Evolutionary conservation across 2,888 invertebrate species (phyloP).

Genomic region (Loripinus fragilis): DNA sequence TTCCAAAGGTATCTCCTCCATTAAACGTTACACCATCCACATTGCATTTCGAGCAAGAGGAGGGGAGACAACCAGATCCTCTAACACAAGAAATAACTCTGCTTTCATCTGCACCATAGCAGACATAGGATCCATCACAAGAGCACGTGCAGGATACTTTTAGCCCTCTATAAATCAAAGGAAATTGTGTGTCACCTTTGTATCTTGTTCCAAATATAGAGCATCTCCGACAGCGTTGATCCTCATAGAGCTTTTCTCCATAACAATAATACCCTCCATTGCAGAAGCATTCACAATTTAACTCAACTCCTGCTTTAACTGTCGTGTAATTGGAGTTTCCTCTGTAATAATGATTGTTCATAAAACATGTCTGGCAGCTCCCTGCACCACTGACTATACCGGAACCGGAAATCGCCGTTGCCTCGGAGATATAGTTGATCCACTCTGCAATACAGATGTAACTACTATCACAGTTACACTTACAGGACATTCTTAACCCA

Average conservation of each 20-base stretch:
- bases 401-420: slow-evolving; percentile 47
- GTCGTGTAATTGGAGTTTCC: slow-evolving; percentile 64
- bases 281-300: slow-evolving; percentile 64
- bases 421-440: slow-evolving; percentile 42
- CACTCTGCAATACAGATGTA: slow-evolving; percentile 47
- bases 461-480: slow-evolving; percentile 63
- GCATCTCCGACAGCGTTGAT: slow-evolving; percentile 42
- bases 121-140: slow-evolving; percentile 46
- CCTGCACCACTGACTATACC: slow-evolving; percentile 49
- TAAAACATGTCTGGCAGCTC: slow-evolving; percentile 56
- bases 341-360: slow-evolving; percentile 54
- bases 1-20: slow-evolving; percentile 47
- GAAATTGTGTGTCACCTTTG: slow-evolving; percentile 41
- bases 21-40: slow-evolving; percentile 43
- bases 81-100: slow-evolving; percentile 36
- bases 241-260: slow-evolving; percentile 35
- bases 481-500: slow-evolving; percentile 55
- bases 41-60: slow-evolving; percentile 39
- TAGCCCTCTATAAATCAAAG: slow-evolving; percentile 41
- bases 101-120: slow-evolving; percentile 34
- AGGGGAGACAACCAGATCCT: slow-evolving; percentile 45
- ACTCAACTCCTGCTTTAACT: slow-evolving; percentile 27
- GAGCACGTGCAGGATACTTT: slow-evolving; percentile 42
- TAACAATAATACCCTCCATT: slow-evolving; percentile 60
- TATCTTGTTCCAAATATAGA: slow-evolving; percentile 30